These are phyloP conservation scores for Sisor rabdophorus DNA, from an alignment of 2,113 vertebrate species.

Conservation along the genomic window DNA sequence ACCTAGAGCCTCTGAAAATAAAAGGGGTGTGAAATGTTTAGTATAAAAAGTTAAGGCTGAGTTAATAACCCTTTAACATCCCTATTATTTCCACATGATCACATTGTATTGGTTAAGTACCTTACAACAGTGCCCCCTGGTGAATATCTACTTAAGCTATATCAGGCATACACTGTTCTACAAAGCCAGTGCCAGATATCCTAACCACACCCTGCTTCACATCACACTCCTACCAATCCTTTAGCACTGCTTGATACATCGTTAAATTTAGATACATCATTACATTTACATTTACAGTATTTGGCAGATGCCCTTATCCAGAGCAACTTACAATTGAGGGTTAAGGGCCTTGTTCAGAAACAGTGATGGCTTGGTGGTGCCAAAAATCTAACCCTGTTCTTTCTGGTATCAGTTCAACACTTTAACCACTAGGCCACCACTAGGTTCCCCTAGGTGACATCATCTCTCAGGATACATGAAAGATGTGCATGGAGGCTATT, in stretches of 20 bases:
- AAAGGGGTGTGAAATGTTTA: background rate
- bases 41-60: background rate
- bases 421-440: too few relatives aligned
- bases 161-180: background rate
- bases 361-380: too few relatives aligned
- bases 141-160: background rate
- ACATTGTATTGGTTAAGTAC: background rate
- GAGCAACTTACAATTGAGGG: too few relatives aligned
- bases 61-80: too few relatives aligned
- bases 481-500: background rate
- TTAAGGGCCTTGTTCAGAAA: too few relatives aligned
- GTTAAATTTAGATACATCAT: too few relatives aligned
- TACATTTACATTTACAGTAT: too few relatives aligned
- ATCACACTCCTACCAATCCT: background rate
- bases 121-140: background rate
- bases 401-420: too few relatives aligned
- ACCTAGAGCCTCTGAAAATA: too few relatives aligned
- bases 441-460: too few relatives aligned
- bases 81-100: slow-evolving; percentile 3
- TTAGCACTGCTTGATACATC: background rate
- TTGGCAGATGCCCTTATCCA: too few relatives aligned
- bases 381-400: too few relatives aligned
- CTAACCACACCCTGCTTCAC: background rate
- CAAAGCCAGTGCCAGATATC: background rate
- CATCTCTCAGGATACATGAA: background rate